phyloP scores from a whole-genome alignment of 2,113 vertebrate genomes.

The Takifugu bimaculatus region DNA sequence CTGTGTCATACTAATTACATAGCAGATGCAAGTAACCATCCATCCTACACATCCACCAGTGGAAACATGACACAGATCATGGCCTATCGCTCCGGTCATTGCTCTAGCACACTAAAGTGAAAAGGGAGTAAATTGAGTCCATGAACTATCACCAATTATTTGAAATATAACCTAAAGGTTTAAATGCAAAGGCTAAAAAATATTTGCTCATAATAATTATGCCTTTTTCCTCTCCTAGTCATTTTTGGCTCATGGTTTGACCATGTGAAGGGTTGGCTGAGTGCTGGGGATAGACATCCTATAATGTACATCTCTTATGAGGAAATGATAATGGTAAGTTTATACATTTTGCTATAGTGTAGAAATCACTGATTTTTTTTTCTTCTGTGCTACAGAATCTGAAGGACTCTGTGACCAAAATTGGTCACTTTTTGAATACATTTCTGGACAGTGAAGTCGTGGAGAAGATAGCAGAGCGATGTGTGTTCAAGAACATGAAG shows the following conservation, averaged over 20 bases:
- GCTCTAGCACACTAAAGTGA: too few relatives aligned
- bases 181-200: not conserved
- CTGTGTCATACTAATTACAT: too few relatives aligned
- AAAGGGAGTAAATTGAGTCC: too few relatives aligned
- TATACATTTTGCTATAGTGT: not conserved
- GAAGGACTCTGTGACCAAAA: constrained; percentile 39
- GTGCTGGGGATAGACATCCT: constrained; percentile 37
- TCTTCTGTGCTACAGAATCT: constrained; percentile 53
- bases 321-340: constrained; percentile 49
- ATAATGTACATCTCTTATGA: constrained; percentile 61
- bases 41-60: too few relatives aligned
- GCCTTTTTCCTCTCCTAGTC: constrained; percentile 45
- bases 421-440: constrained; percentile 54
- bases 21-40: too few relatives aligned
- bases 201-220: not conserved
- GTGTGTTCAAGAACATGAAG: constrained; percentile 70
- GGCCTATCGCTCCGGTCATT: too few relatives aligned
- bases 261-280: constrained; percentile 72
- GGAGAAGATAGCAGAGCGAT: constrained; percentile 57
- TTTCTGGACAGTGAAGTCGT: constrained; percentile 45
- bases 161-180: too few relatives aligned
- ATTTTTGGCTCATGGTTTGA: constrained; percentile 75
- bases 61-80: too few relatives aligned
- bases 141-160: too few relatives aligned
- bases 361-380: not conserved